Evolutionary conservation across 2,797 vertebrate genomes (phyloP).

Genomic region (Halcyon smyrnensis): DNA sequence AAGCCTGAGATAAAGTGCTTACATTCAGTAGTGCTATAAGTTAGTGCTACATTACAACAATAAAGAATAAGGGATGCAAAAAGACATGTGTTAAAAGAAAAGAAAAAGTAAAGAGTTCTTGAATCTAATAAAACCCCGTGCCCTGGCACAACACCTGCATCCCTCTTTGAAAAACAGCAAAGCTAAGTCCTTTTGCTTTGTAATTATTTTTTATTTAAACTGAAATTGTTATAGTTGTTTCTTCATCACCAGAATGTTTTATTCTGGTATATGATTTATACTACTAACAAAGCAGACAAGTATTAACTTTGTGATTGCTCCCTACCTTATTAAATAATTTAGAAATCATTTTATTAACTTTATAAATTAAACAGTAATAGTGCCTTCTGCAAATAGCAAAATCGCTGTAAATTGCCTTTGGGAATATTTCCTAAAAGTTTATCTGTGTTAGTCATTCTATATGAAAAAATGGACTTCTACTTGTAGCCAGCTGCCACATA

Average conservation of each 20-base stretch:
- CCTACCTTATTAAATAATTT: conserved; percentile 52
- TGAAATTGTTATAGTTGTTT: neutral
- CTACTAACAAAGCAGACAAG: neutral
- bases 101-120: neutral
- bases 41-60: neutral
- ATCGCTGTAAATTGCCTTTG: conserved; percentile 11
- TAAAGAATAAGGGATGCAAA: neutral
- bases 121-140: neutral
- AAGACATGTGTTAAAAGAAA: neutral
- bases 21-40: neutral
- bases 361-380: conserved; percentile 31
- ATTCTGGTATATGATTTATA: neutral
- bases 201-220: conserved; percentile 17
- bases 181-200: neutral
- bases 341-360: conserved; percentile 29
- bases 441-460: neutral
- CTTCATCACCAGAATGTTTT: conserved; percentile 19
- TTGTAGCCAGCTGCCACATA: neutral
- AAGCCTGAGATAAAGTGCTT: neutral
- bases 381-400: neutral
- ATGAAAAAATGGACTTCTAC: neutral
- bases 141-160: neutral
- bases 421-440: conserved; percentile 26
- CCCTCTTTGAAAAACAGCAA: neutral
- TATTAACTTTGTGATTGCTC: conserved; percentile 31